phyloP scores from a whole-genome alignment of 2,113 vertebrate species.

The Gasterosteus nipponicus region DNA sequence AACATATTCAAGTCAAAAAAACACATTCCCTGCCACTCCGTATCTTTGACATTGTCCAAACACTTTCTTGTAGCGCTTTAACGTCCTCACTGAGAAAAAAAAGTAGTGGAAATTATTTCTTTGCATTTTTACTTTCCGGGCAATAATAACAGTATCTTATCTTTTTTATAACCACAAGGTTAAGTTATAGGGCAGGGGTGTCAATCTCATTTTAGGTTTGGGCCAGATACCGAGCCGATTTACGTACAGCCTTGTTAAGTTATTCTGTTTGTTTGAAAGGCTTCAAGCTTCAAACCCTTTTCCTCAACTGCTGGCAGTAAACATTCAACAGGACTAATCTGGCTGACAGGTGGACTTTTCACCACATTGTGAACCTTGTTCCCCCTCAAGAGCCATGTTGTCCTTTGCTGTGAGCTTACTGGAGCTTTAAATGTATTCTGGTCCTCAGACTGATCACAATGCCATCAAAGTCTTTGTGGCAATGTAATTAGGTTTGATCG shows the following conservation, averaged over 20 bases:
- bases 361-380: neutral
- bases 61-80: neutral
- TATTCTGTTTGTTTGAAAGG: too few species aligned
- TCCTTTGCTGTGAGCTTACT: constrained; percentile 9
- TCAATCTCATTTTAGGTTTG: too few species aligned
- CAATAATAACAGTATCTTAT: too few species aligned
- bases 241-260: neutral
- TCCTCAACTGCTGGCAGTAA: neutral
- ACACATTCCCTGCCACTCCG: neutral
- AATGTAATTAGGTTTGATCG: neutral
- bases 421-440: neutral
- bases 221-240: too few species aligned
- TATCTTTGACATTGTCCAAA: neutral
- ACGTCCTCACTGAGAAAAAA: too few species aligned
- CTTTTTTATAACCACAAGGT: too few species aligned
- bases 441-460: neutral
- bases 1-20: neutral
- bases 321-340: neutral
- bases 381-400: neutral
- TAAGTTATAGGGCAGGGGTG: too few species aligned
- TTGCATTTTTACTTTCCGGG: too few species aligned
- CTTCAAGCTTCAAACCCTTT: neutral
- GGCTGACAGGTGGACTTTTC: neutral
- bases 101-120: too few species aligned
- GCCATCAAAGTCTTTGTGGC: neutral